A percentile compares a stretch with the other conserved stretches of the same genome.
These are phyloP conservation scores for Neria commutata DNA, from an alignment of 2,888 invertebrate genomes.

Conservation along the genomic window DNA sequence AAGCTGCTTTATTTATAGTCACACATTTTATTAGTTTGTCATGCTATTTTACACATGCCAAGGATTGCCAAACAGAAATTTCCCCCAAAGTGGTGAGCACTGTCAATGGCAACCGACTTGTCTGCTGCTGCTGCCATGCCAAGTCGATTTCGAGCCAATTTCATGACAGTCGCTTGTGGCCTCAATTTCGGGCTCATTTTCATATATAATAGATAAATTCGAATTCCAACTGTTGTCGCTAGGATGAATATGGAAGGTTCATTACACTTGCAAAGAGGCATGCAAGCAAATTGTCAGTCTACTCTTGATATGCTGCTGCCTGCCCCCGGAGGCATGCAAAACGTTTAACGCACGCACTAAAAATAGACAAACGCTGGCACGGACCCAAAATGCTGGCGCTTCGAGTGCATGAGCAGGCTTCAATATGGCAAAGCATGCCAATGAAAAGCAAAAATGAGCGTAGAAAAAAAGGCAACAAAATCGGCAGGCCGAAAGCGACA, in stretches of 20 bases:
- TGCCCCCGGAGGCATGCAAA: not conserved
- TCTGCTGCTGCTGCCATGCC: not conserved
- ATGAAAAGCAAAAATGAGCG: not conserved
- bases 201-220: not conserved
- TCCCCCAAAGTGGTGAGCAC: too few relatives aligned
- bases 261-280: too few relatives aligned
- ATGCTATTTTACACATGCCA: too few relatives aligned
- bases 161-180: conserved; percentile 4
- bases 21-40: too few relatives aligned
- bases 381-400: not conserved
- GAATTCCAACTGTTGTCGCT: not conserved
- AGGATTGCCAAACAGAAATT: too few relatives aligned
- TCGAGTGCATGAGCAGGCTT: not conserved
- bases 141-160: not conserved
- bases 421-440: not conserved
- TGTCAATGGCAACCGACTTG: conserved; percentile 13
- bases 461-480: not conserved
- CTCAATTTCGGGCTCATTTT: conserved; percentile 15
- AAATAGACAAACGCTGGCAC: conserved; percentile 3
- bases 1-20: too few relatives aligned
- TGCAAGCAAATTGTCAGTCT: too few relatives aligned
- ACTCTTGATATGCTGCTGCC: too few relatives aligned
- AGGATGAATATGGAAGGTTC: too few relatives aligned
- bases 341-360: conserved; percentile 15
- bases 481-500: conserved; percentile 36